Evolutionary conservation across 2,888 invertebrate species (phyloP).

Genomic region (Drosophila infuscata): DNA sequence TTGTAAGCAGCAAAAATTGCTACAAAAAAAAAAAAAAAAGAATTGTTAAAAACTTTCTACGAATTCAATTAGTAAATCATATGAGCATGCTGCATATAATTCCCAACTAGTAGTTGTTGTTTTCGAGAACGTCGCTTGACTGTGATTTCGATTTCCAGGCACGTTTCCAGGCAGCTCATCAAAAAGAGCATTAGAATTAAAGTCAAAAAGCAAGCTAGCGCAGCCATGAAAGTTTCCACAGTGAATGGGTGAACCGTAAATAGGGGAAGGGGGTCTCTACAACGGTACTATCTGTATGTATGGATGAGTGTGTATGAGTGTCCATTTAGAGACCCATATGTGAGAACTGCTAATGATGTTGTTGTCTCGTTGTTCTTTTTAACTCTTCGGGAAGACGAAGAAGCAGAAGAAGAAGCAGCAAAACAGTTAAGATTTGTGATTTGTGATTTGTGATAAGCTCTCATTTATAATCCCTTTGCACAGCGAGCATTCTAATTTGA

Average conservation of each 20-base stretch:
- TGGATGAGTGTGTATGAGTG: background rate
- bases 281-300: background rate
- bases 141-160: conserved; percentile 35
- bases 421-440: conserved; percentile 26
- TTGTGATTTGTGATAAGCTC: background rate
- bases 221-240: conserved; percentile 62
- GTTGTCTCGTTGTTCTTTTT: conserved; percentile 11
- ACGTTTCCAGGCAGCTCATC: conserved; percentile 34
- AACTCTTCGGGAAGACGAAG: background rate
- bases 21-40: background rate
- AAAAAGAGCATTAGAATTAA: conserved; percentile 51
- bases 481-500: background rate
- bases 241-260: conserved; percentile 37
- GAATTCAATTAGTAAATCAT: conserved; percentile 44
- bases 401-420: background rate
- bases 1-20: background rate
- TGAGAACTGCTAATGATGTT: conserved; percentile 37
- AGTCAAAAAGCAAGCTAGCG: conserved; percentile 28
- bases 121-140: conserved; percentile 1
- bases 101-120: conserved; percentile 40
- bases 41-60: conserved; percentile 58
- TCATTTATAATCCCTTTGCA: background rate
- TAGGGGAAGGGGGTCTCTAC: background rate
- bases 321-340: conserved; percentile 1
- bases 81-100: conserved; percentile 40